Evolutionary conservation across 2,888 invertebrate species (phyloP).

Genomic region (Cacoxenus indagator): DNA sequence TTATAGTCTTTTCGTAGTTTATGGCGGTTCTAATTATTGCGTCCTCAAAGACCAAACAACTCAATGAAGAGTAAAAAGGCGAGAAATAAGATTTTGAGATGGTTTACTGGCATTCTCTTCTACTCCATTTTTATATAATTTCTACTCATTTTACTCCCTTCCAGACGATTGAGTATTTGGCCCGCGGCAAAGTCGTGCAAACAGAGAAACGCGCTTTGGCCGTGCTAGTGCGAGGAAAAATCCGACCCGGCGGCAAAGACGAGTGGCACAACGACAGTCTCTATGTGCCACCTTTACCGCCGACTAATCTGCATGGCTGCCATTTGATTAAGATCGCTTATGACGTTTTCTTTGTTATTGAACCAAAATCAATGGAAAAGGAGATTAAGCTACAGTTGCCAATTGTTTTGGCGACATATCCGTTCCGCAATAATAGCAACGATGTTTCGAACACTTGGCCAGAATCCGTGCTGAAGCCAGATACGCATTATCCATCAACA

Average conservation of each 20-base stretch:
- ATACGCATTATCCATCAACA: conserved; percentile 93
- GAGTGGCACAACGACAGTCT: conserved; percentile 90
- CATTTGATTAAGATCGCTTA: conserved; percentile 94
- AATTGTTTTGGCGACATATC: conserved; percentile 92
- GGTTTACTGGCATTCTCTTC: too few relatives aligned
- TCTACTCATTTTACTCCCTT: too few relatives aligned
- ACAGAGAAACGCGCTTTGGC: conserved; percentile 89
- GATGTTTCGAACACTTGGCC: conserved; percentile 74
- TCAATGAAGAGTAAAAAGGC: too few relatives aligned
- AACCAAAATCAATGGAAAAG: conserved; percentile 92
- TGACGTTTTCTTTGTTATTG: conserved; percentile 92
- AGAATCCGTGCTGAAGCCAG: conserved; percentile 79
- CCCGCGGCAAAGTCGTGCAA: conserved; percentile 87
- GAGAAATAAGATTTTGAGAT: too few relatives aligned
- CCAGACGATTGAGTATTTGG: conserved; percentile 89
- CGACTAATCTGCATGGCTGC: conserved; percentile 93
- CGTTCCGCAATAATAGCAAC: conserved; percentile 78
- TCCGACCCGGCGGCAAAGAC: conserved; percentile 84
- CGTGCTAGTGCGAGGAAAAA: conserved; percentile 83
- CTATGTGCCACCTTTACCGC: conserved; percentile 93
- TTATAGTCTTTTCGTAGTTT: too few relatives aligned
- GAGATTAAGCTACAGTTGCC: conserved; percentile 93
- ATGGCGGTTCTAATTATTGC: too few relatives aligned
- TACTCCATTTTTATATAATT: too few relatives aligned
- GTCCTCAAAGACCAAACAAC: too few relatives aligned